Base-by-base conservation (phyloP, 2,888 invertebrate species). In the Isotomurus palustris region DNA sequence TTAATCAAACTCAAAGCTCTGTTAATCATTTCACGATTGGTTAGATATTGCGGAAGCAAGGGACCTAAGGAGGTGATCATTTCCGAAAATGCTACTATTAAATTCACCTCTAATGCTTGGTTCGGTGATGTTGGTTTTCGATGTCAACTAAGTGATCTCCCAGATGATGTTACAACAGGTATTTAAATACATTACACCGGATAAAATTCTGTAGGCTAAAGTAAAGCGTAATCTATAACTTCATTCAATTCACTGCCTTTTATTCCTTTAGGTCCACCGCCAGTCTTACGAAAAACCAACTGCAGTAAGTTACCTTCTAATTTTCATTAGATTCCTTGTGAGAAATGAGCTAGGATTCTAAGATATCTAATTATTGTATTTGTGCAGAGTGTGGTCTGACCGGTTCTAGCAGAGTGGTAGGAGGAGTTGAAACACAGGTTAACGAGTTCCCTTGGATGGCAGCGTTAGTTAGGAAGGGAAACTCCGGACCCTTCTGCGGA, bases 401-500 rank as follows among this genome's bases (percentile, higher is more conserved):
- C n/a, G n/a, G n/a, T n/a, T 48, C 22, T 5, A 38, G 32, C 6
- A 68, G 61, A 56, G 58, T 70, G 8, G 57, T 66, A 2, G 57
- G 57, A 8, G 70, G 70, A 5, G 36, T 52, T 19, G 49, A 54
- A 29, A 55, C 69, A 1, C 2, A 25, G 14, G 53, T 64, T 17
- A 58, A 60, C 3, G 60, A 61, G 45, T 64, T 64, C 38, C 67
- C 63, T 1, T 70, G 70, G 70, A 62, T 63, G 55, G 65, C 65
- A 12, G 68, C 66, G 3, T 40, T 70, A 3, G 67, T 69, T 8
- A 49, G 67, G 17, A 58, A 49, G 35, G 67, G 64, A 8, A 51
- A 60, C 6, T 36, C 19, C 1, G 24, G 32, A 0, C 70, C 70
- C n/a, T 68, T 70, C 45, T 78, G 78, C 66, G 77, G 77, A 1